Conservation (phyloP, 2,113 vertebrate genomes). For the Notechis scutatus region DNA sequence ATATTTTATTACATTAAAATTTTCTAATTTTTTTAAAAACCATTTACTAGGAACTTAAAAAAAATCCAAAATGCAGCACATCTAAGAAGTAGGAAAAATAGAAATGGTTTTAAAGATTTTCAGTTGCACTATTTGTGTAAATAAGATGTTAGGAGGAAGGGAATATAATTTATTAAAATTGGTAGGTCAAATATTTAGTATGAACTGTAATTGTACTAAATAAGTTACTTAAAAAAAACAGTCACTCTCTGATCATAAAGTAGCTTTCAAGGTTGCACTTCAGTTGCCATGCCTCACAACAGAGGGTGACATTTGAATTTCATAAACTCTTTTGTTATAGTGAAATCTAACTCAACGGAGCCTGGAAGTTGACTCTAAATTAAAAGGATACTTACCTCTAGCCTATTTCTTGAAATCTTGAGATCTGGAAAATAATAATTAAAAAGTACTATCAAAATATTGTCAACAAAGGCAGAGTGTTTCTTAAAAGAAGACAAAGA, state of each 20-base stretch:
- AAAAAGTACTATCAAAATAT: background rate
- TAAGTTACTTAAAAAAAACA: constrained; percentile 32
- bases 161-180: background rate
- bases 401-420: background rate
- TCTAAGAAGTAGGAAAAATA: background rate
- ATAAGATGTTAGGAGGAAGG: background rate
- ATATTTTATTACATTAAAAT: background rate
- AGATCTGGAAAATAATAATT: background rate
- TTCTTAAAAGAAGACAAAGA: background rate
- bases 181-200: background rate
- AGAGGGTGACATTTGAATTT: constrained; percentile 13
- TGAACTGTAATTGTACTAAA: constrained; percentile 24
- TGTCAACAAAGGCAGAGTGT: background rate
- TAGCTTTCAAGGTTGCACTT: constrained; percentile 27
- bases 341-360: constrained; percentile 12
- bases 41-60: background rate
- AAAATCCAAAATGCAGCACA: background rate
- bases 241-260: constrained; percentile 40
- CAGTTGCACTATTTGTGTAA: background rate
- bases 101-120: background rate
- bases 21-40: background rate
- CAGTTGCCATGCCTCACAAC: constrained; percentile 27
- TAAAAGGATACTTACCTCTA: background rate
- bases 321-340: constrained; percentile 2
- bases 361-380: background rate